Percentiles rank a stretch among this genome's conserved stretches.
Evolutionary conservation across 2,797 vertebrate genomes (phyloP).

Genomic region (Heteromormyrus szaboi): DNA sequence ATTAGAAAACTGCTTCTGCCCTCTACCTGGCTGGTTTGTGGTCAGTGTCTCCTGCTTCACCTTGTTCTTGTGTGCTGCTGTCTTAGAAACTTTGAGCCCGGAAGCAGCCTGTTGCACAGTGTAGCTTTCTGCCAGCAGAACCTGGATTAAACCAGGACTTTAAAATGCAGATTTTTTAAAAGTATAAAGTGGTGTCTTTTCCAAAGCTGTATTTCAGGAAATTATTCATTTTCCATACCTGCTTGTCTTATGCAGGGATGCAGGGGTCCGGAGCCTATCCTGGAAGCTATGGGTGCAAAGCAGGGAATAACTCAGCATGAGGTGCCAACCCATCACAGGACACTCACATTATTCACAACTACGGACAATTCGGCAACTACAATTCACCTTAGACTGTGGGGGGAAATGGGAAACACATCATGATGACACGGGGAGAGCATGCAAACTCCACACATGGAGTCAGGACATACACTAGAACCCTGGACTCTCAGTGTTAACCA

Average conservation of each 20-base stretch:
- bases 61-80: not conserved
- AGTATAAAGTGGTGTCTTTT: not conserved
- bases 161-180: not conserved
- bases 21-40: not conserved
- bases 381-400: not conserved
- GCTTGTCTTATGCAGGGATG: not conserved
- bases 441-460: not conserved
- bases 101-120: not conserved
- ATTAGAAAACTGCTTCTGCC: too few species aligned
- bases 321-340: not conserved
- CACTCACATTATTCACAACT: not conserved
- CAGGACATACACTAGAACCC: not conserved
- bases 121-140: not conserved
- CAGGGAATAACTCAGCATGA: not conserved
- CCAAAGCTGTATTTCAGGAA: not conserved
- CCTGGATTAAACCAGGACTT: not conserved
- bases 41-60: not conserved
- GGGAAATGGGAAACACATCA: not conserved
- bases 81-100: not conserved
- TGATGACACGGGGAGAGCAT: not conserved
- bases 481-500: not conserved
- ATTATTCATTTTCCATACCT: not conserved
- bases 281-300: not conserved
- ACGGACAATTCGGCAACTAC: not conserved
- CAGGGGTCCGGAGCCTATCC: not conserved